A percentile compares a stretch with the other conserved stretches of the same genome.
Evolutionary conservation across 2,797 vertebrate genomes (phyloP).

Genomic region (Borostomias antarcticus): DNA sequence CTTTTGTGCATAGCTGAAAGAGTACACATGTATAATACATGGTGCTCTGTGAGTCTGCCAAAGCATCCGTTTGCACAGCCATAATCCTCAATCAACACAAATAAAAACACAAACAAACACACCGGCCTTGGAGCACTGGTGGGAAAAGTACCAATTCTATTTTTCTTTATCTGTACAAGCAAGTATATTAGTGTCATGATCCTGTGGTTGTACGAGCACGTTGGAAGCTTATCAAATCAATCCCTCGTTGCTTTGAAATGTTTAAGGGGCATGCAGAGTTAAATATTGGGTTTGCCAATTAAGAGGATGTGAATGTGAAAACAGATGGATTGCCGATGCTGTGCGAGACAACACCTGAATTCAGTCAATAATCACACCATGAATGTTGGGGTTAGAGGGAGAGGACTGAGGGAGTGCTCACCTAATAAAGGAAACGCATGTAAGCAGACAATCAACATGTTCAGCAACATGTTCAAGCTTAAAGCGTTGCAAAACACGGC

Average conservation of each 20-base stretch:
- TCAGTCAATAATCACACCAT: constrained; percentile 59
- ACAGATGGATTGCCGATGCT: constrained; percentile 62
- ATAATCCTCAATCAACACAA: constrained; percentile 65
- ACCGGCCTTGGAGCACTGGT: constrained; percentile 12
- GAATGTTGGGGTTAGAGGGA: constrained; percentile 38
- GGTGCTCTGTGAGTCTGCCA: constrained; percentile 76
- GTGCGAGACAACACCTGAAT: constrained; percentile 63
- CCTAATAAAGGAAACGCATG: constrained; percentile 27
- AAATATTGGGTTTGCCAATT: constrained; percentile 62
- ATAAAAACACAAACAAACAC: constrained; percentile 35
- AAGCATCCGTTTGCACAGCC: constrained; percentile 58
- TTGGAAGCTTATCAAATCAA: constrained; percentile 1
- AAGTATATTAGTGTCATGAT: constrained; percentile 4
- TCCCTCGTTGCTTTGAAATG: constrained; percentile 20
- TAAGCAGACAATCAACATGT: constrained; percentile 37
- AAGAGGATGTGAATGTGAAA: constrained; percentile 42
- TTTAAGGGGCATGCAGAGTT: constrained; percentile 38
- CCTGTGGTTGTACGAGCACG: constrained; percentile 7
- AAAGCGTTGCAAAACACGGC: constrained; percentile 32
- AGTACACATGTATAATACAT: constrained; percentile 79
- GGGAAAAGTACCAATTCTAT: background rate
- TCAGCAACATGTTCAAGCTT: too few species aligned
- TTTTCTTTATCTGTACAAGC: background rate
- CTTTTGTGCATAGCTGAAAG: constrained; percentile 79
- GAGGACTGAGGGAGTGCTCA: constrained; percentile 47